Evolutionary conservation across 2,888 invertebrate genomes (phyloP), one percentile per base, ranked within the genome.

Genomic region (Dysmachus trigonus): DNA sequence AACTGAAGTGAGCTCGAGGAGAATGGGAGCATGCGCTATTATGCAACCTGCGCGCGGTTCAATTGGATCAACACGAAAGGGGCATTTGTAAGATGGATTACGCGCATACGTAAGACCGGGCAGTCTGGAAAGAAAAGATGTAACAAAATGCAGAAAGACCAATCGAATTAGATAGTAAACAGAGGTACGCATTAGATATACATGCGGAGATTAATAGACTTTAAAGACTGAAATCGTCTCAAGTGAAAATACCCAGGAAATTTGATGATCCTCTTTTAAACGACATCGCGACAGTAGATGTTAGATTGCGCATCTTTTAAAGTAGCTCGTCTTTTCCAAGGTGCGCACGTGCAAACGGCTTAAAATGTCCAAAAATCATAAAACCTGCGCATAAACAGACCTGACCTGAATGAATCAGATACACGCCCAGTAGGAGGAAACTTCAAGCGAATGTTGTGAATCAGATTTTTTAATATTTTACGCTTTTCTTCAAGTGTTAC

Each of bases 21-120:
- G 73, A 73, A 73, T 33, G 73, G 73, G 73, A 73, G 73, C 73
- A 73, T 73, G 33, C 31, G 31, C 7, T 13, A 31, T 73, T 73
- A 73, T 33, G 73, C 33, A 73, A 73, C 18, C 15, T n/a, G n/a
- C 7, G n/a, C n/a, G 31, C 27, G 33, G 33, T 73, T 73, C 73
- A 73, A 73, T 33, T 73, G 73, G 33, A 31, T 73, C 73, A 73
- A 73, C 73, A 73, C 73, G 73, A 73, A 73, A 33, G 33, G 73
- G 30, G 47, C n/a, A 5, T 5, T n/a, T 8, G 1, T 18, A 73
- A 73, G 33, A 73, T 8, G 73, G 73, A 73, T 73, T 73, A 33
- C 33, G 73, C 33, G 31, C 13, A 73, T 73, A 73, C 27, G 73
- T 73, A 73, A 31, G 33, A 73, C 73, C 73, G 31, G 62, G 22